A percentile compares a stretch with the other conserved stretches of the same genome.
Evolutionary conservation across 2,888 invertebrate species (phyloP).

Genomic region (Enchytraeus crypticus): DNA sequence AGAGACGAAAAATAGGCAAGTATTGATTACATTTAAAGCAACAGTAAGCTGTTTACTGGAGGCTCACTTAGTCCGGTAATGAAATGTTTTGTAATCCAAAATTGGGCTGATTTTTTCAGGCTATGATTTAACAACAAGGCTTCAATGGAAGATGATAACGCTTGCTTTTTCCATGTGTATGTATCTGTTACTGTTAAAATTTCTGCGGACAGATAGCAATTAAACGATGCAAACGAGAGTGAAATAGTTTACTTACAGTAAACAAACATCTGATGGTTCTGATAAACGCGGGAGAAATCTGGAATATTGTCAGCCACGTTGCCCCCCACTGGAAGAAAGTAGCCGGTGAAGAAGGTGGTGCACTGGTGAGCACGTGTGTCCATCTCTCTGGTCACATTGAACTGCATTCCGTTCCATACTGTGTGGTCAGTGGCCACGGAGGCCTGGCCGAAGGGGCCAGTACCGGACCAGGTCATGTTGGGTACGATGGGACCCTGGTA

Average conservation of each 20-base stretch:
- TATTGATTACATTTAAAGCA: too few relatives aligned
- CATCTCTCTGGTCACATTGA: background rate
- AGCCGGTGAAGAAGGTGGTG: background rate
- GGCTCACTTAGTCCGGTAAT: too few relatives aligned
- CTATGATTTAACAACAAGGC: too few relatives aligned
- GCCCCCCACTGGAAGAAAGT: background rate
- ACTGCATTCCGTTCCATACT: background rate
- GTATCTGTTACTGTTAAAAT: too few relatives aligned
- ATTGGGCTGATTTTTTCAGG: too few relatives aligned
- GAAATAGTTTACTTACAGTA: conserved; percentile 9
- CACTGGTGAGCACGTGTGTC: conserved; percentile 1
- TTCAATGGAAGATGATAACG: too few relatives aligned
- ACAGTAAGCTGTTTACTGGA: too few relatives aligned
- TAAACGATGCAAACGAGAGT: too few relatives aligned
- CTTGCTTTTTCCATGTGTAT: too few relatives aligned
- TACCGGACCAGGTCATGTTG: background rate
- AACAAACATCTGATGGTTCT: background rate
- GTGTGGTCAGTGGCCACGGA: background rate
- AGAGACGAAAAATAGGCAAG: too few relatives aligned
- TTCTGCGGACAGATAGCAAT: too few relatives aligned
- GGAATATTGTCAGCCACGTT: background rate
- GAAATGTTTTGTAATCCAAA: too few relatives aligned
- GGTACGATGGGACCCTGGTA: conserved; percentile 4
- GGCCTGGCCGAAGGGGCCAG: background rate
- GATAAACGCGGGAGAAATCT: background rate